A percentile compares a stretch with the other conserved stretches of the same genome.
Evolutionary conservation across 2,888 invertebrate genomes (phyloP).

Genomic region (Lasioglossum malachurum): DNA sequence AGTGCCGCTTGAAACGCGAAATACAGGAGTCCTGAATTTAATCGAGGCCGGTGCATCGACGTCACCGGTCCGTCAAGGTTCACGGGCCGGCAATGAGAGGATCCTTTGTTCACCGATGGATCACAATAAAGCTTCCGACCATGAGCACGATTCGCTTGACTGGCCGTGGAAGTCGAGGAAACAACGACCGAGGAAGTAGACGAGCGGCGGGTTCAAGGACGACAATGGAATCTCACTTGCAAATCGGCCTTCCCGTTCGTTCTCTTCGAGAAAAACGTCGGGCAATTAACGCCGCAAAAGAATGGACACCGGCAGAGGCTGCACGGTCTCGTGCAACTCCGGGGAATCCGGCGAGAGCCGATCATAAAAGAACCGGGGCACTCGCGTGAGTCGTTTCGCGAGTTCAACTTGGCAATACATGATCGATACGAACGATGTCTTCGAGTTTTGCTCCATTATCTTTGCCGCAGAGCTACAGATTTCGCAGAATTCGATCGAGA

Average conservation of each 20-base stretch:
- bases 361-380: background rate
- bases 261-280: constrained; percentile 4
- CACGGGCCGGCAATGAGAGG: constrained; percentile 45
- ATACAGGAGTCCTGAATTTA: constrained; percentile 35
- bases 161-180: constrained; percentile 60
- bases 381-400: background rate
- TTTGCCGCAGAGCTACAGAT: background rate
- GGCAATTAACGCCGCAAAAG: constrained; percentile 13
- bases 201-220: constrained; percentile 60
- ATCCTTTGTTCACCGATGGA: constrained; percentile 57
- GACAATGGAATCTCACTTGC: constrained; percentile 47
- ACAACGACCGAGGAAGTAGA: constrained; percentile 60
- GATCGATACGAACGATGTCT: background rate
- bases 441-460: background rate
- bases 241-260: constrained; percentile 38
- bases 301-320: background rate
- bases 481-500: no score
- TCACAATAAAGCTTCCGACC: constrained; percentile 63
- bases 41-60: constrained; percentile 35
- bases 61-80: constrained; percentile 53
- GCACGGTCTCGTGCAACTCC: background rate
- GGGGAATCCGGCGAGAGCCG: background rate
- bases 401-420: background rate
- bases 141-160: constrained; percentile 68
- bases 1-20: background rate